Base-by-base conservation (phyloP, 2,888 invertebrate species). In the Chironomus tentans region DNA sequence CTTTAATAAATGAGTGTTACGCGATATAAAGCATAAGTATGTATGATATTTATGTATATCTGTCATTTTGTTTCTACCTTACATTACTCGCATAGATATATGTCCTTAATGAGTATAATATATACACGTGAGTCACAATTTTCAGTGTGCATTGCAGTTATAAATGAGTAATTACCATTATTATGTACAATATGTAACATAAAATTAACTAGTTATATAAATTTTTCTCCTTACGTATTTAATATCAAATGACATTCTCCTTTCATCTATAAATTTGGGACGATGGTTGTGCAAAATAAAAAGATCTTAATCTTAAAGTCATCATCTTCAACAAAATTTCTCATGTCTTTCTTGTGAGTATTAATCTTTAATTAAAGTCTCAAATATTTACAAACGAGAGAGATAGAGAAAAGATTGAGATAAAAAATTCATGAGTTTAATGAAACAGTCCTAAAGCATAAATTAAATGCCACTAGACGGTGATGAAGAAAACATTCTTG, bases 371-470 rank as follows among this genome's bases (percentile, higher is more conserved):
- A 71, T 71, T 71, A 71, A 48, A 71, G 15, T 71, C 48, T 71
- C 71, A 71, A 56, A 71, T 71, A 71, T 71, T 71, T 71, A 71
- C 72, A 73, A 24, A 62, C 10, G 21, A 10, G 38, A 68, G 38
- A 7, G 5, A 6, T 4, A 28, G 10, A 38, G 10, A 38, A 38
- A 10, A 38, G 10, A 38, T 38, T 38, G 38, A 10, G 38, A 38
- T 38, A 38, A 38, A 38, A 38, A 38, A 38, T 38, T 38, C 38
- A 38, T 38, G 38, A 38, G 38, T 10, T 38, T 38, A 38, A 38
- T 38, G 38, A 38, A 38, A 38, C 38, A 38, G 38, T 38, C 38
- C 38, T 38, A 38, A 38, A 38, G 38, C 38, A 38, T 10, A 38
- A 38, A 38, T 38, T 38, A 38, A 38, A 38, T 38, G 38, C 38